phyloP scores from a whole-genome alignment of 2,113 vertebrate species.

The human (Homo sapiens) region GRCh38 chr11:106047001-106047500 shows the following conservation, averaged over 20 bases:
- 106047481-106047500: not conserved
- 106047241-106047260: constrained; percentile 6
- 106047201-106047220: constrained; percentile 6
- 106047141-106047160: constrained; percentile 45
- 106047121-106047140: constrained; percentile 26
- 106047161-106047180: constrained; percentile 32
- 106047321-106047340: not conserved
- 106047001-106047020: constrained; percentile 34
- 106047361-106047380: constrained; percentile 16
- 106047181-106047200: constrained; percentile 13
- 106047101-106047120: not conserved
- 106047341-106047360: not conserved
- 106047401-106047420: not conserved
- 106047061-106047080: not conserved
- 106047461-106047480: constrained; percentile 15
- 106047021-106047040: not conserved
- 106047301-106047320: not conserved
- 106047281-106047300: not conserved
- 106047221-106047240: constrained; percentile 3
- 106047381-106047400: not conserved
- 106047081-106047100: not conserved
- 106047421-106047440: not conserved
- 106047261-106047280: not conserved
- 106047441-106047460: not conserved
- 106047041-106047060: not conserved